A percentile compares a stretch with the other conserved stretches of the same genome.
These are phyloP conservation scores for Caenorhabditis panamensis DNA, from an alignment of 2,888 invertebrate genomes.

Conservation along the genomic window DNA sequence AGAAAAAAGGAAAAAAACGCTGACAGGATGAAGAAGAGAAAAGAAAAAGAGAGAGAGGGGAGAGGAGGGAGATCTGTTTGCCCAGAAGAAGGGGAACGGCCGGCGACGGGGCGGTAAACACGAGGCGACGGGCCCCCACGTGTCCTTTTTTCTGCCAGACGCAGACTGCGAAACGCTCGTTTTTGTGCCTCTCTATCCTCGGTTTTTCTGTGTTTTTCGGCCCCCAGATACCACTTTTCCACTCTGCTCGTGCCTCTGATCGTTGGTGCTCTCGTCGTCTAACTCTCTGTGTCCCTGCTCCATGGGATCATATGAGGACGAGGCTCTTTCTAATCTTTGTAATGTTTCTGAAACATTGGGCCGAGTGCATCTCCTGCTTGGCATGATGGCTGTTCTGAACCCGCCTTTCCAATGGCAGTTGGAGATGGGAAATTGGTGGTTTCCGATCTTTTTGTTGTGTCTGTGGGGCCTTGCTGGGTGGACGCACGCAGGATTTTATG, in stretches of 20 bases:
- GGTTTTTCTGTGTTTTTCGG: not conserved
- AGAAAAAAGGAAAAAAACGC: slow-evolving; percentile 5
- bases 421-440: not conserved
- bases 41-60: no score
- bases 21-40: slow-evolving; percentile 2
- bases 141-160: slow-evolving; percentile 4
- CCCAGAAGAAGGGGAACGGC: slow-evolving; percentile 17
- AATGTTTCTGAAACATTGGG: no score
- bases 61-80: slow-evolving; percentile 18
- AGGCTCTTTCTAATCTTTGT: slow-evolving; percentile 19
- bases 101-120: slow-evolving; percentile 23
- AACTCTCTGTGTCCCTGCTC: slow-evolving; percentile 27
- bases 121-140: slow-evolving; percentile 13
- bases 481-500: not conserved
- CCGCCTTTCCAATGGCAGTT: not conserved
- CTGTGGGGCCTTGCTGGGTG: not conserved
- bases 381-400: no score
- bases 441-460: not conserved
- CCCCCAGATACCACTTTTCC: slow-evolving; percentile 19
- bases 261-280: slow-evolving; percentile 42
- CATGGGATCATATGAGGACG: not conserved
- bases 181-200: slow-evolving; percentile 10
- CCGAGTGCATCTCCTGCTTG: no score
- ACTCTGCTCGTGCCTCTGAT: slow-evolving; percentile 27
- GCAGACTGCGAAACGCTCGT: slow-evolving; percentile 2